A percentile compares a stretch with the other conserved stretches of the same genome.
Evolutionary conservation across 37 sponge, comb jelly and placozoan genomes (phyloP).

Genomic region (Trichoplax adhaerens): DNA sequence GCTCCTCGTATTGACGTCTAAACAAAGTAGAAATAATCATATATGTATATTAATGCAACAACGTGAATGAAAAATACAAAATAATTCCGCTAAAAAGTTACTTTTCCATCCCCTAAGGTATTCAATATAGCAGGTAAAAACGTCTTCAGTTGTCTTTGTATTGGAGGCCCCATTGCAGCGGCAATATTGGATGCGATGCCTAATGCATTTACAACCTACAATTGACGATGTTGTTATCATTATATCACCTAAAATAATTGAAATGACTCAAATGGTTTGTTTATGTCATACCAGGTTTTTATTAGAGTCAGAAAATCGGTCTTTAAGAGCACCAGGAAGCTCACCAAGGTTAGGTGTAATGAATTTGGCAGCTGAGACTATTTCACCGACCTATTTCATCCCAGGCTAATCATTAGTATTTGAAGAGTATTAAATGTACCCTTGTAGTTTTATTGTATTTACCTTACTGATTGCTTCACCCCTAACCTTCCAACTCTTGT

Average conservation of each 20-base stretch:
- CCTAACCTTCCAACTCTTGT: constrained; percentile 83
- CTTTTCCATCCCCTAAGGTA: constrained; percentile 48
- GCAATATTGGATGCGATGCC: constrained; percentile 44
- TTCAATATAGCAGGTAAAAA: constrained; percentile 28
- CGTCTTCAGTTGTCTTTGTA: constrained; percentile 17
- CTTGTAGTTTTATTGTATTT: neutral
- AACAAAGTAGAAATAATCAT: neutral
- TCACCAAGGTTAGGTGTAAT: constrained; percentile 63
- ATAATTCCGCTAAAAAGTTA: neutral
- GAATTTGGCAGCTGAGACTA: constrained; percentile 52
- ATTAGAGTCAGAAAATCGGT: constrained; percentile 57
- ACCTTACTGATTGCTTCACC: constrained; percentile 59
- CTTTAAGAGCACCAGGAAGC: constrained; percentile 65
- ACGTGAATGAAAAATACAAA: neutral
- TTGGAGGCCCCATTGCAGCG: constrained; percentile 48
- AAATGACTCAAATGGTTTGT: too few species aligned
- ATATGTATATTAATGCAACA: too few species aligned
- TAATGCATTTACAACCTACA: constrained; percentile 42
- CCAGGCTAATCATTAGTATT: too few species aligned
- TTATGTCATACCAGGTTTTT: constrained; percentile 50
- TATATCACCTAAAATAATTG: too few species aligned
- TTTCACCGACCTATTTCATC: constrained; percentile 25
- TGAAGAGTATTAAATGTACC: too few species aligned
- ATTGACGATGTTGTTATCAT: too few species aligned
- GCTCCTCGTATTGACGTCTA: constrained; percentile 54